Base-by-base conservation (phyloP, 1,140 invertebrate species). In the Zelostemma sp. region DNA sequence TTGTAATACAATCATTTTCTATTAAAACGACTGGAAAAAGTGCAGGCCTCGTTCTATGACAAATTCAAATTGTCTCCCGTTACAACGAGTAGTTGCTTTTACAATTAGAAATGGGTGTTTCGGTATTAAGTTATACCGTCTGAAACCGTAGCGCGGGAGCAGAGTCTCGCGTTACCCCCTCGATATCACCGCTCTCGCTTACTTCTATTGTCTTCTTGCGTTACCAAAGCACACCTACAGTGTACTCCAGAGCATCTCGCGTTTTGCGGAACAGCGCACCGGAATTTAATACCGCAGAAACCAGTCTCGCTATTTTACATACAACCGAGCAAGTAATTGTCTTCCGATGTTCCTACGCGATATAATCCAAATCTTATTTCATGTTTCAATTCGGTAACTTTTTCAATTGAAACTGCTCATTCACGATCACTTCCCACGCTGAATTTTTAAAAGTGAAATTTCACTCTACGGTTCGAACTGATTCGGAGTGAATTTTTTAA, bases 121-220 rank as follows among this genome's bases (percentile, higher is more conserved):
- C 46, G 47, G 68, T 51, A 70, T 77, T 76, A 77, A 79, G 74
- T 74, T 79, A 72, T 67, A 77, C 41, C 68, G 56, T 57, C 64
- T 67, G 80, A 79, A 83, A 82, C 76, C 64, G 31, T 80, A 82
- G 76, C 55, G 67, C 55, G 61, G n/a, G n/a, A n/a, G n/a, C n/a
- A n/a, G n/a, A n/a, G 62, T 73, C 70, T 84, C 78, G 57, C 65
- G 63, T 83, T 84, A 77, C 80, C 45, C 41, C 17, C 45, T 33
- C n/a, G n/a, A n/a, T n/a, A n/a, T n/a, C n/a, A n/a, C n/a, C 47
- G 35, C 41, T 28, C 16, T 35, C 5, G 1, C 43, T 45, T 49
- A 33, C 51, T 25, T 25, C 66, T 74, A 84, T 84, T 84, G 81
- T 82, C 78, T 81, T 60, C 80, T 83, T 77, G 56, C 68, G 56